Evolutionary conservation across 2,113 vertebrate genomes (phyloP), one percentile per base, ranked within the genome.

Genomic region (Aptenodytes forsteri): DNA sequence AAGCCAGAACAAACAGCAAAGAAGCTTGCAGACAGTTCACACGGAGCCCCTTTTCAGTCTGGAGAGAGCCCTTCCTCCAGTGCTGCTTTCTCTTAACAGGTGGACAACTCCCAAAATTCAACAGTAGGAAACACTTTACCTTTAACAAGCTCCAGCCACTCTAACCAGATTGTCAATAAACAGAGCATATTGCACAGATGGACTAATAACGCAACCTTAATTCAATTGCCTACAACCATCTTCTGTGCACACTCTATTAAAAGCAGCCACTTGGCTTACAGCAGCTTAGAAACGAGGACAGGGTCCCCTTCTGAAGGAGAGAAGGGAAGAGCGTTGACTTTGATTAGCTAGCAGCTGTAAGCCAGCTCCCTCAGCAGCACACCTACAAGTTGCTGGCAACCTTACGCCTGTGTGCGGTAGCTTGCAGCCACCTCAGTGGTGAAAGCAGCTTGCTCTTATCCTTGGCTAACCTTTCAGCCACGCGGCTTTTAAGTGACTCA

Each of bases 201-300:
- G 96, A 97, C 94, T 96, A 97, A 97, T 97, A 97, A 96, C 58
- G 62, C 88, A 97, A 89, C 87, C 90, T 78, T 97, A 97, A 98
- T 96, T 97, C 97, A 96, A 98, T 97, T 98, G 97, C 97, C 97
- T 97, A 93, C 89, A 98, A 98, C 96, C 90, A 94, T 97, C 94
- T 89, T 97, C 96, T 94, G 96, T 81, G 96, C 84, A 62, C 50
- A 87, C 96, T 90, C 97, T 97, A 96, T 97, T 98, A 97, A 97
- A 97, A 97, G 92, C 95, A 97, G 90, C 94, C 94, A 95, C 81
- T 95, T 52, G 18, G 84, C 91, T 86, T 82, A 91, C 90, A 96
- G 96, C 96, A 94, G 90, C 94, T 94, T 54, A 54, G 93, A 97
- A 98, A 97, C 0, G 66, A 94, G 96, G 93, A 95, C 97, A 97